Evolutionary conservation across 2,113 vertebrate species (phyloP).

Genomic region (Sinocyclocheilus grahami): DNA sequence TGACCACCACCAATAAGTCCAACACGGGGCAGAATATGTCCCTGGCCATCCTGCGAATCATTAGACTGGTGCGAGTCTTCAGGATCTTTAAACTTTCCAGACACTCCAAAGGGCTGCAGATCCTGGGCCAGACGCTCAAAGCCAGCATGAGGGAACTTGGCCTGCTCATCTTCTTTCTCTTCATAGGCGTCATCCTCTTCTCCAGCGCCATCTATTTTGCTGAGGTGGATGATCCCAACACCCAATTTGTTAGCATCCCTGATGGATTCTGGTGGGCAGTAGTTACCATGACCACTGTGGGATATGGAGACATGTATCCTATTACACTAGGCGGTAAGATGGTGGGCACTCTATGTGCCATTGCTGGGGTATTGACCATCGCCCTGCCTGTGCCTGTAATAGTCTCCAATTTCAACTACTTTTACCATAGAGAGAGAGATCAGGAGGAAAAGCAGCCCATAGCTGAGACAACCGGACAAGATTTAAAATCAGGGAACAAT

Average conservation of each 20-base stretch:
- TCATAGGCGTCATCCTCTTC: constrained; percentile 96
- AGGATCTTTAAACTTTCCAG: constrained; percentile 94
- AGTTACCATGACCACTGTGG: constrained; percentile 98
- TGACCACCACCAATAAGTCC: constrained; percentile 78
- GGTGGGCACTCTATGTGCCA: constrained; percentile 94
- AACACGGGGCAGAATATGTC: constrained; percentile 94
- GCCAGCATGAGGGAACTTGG: constrained; percentile 91
- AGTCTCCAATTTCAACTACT: constrained; percentile 98
- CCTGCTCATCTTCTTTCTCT: constrained; percentile 96
- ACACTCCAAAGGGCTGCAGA: constrained; percentile 91
- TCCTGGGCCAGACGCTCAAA: constrained; percentile 89
- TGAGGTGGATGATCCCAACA: constrained; percentile 91
- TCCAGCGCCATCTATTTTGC: constrained; percentile 97
- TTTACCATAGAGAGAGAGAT: constrained; percentile 95
- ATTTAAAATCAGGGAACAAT: constrained; percentile 65
- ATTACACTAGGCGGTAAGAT: constrained; percentile 90
- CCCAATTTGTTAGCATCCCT: constrained; percentile 95
- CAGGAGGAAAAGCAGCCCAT: constrained; percentile 86
- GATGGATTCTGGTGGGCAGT: constrained; percentile 99
- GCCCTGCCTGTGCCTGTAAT: constrained; percentile 96
- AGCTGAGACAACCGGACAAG: constrained; percentile 72
- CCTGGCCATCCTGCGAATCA: constrained; percentile 91
- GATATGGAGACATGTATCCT: constrained; percentile 97
- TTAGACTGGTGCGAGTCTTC: constrained; percentile 95
- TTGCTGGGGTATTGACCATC: constrained; percentile 94